A percentile compares a stretch with the other conserved stretches of the same genome.
These are phyloP conservation scores for Astropecten irregularis DNA, from an alignment of 53 echinoderm and acorn worm genomes.

Conservation along the genomic window DNA sequence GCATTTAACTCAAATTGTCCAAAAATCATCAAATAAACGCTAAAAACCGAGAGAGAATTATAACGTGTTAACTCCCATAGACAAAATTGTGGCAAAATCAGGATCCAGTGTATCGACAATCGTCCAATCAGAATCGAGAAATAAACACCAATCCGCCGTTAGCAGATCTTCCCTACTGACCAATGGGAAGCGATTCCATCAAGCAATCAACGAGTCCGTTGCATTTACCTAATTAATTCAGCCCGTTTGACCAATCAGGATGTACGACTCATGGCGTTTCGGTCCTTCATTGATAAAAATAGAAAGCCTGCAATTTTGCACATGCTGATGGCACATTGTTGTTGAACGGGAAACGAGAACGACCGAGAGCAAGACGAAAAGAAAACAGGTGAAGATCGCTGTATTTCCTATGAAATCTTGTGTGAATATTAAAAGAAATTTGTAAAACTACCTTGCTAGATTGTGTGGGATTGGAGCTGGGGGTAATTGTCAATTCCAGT, in stretches of 20 bases:
- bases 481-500: no score
- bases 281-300: conserved; percentile 45
- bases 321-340: conserved; percentile 2
- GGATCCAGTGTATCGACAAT: conserved; percentile 24
- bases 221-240: neutral
- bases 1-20: no score
- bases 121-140: conserved; percentile 41
- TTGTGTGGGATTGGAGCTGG: no score
- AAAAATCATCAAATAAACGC: no score
- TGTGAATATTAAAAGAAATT: no score
- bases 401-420: neutral
- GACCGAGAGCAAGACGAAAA: neutral
- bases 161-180: neutral
- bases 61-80: conserved; percentile 50
- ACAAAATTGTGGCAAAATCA: conserved; percentile 37
- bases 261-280: neutral
- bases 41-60: no score
- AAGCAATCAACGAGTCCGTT: conserved; percentile 29
- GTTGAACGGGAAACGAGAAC: neutral
- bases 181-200: neutral
- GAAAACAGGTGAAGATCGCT: conserved; percentile 7
- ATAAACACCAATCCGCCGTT: conserved; percentile 18
- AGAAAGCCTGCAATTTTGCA: neutral
- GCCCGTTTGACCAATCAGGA: conserved; percentile 9
- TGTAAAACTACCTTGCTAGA: no score